Percentiles rank a stretch among this genome's conserved stretches.
Evolutionary conservation across 2,113 vertebrate species (phyloP).

Genomic region (Heterocephalus glaber): DNA sequence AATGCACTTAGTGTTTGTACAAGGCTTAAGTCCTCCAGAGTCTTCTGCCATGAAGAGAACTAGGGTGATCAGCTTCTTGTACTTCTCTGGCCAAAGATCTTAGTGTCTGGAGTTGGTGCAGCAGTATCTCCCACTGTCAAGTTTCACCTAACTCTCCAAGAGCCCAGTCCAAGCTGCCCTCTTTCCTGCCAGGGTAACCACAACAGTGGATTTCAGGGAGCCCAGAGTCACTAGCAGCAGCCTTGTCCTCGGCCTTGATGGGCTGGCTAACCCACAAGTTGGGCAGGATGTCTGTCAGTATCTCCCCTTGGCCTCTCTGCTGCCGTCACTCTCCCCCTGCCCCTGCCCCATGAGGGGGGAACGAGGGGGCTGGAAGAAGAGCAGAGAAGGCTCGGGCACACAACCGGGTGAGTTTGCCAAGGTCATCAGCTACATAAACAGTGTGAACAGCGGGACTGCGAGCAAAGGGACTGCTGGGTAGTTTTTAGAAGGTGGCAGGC

Average conservation of each 20-base stretch:
- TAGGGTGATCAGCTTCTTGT: background rate
- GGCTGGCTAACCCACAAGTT: background rate
- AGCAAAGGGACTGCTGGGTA: background rate
- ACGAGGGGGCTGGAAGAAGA: background rate
- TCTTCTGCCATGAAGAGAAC: background rate
- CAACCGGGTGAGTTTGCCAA: background rate
- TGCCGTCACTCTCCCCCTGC: background rate
- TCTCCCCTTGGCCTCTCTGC: background rate
- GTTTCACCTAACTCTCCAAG: background rate
- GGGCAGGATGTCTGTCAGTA: background rate
- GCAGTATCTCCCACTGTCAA: background rate
- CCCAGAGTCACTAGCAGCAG: background rate
- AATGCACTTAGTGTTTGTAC: background rate
- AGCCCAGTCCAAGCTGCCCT: background rate
- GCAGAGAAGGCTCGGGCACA: background rate
- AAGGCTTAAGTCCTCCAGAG: background rate
- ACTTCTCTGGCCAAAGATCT: background rate
- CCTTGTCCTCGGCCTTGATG: conserved; percentile 13
- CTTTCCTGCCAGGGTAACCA: background rate
- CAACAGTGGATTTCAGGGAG: background rate
- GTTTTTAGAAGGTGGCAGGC: background rate
- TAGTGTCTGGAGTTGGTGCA: background rate
- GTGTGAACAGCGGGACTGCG: conserved; percentile 38
- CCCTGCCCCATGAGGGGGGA: fast-evolving
- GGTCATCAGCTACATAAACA: conserved; percentile 36